phyloP scores from a whole-genome alignment of 53 echinoderm and acorn worm species.

The Actinopyga echinites region DNA sequence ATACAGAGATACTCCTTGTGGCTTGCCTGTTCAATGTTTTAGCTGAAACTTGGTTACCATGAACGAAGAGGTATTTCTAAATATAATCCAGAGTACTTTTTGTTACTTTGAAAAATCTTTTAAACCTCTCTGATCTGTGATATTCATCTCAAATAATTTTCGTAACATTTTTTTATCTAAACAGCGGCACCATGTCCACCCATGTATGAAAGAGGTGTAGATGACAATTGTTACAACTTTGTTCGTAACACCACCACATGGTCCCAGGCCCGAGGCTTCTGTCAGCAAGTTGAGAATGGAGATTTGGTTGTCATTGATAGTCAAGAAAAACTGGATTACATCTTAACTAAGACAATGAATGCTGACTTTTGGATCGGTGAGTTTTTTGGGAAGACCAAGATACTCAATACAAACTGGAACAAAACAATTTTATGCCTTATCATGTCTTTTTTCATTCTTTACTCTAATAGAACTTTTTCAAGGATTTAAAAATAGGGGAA shows the following conservation, averaged over 20 bases:
- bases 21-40: too few species aligned
- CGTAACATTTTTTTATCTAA: background rate
- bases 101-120: too few species aligned
- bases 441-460: too few species aligned
- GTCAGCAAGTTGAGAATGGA: constrained; percentile 55
- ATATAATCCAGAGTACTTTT: too few species aligned
- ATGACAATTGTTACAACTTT: constrained; percentile 60
- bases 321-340: constrained; percentile 59
- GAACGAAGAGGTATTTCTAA: too few species aligned
- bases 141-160: background rate
- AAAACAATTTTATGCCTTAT: too few species aligned
- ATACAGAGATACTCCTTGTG: too few species aligned
- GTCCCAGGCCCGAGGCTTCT: constrained; percentile 66
- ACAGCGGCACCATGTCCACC: constrained; percentile 30
- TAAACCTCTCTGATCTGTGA: too few species aligned
- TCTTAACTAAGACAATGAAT: constrained; percentile 54
- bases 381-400: background rate
- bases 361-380: constrained; percentile 91
- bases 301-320: constrained; percentile 72
- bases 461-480: background rate
- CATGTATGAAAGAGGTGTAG: constrained; percentile 45
- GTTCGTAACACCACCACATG: constrained; percentile 52
- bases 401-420: too few species aligned
- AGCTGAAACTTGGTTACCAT: too few species aligned
- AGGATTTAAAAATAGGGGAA: background rate